Conservation (phyloP, 2,797 vertebrate species). For the Eulemur albifrons region DNA sequence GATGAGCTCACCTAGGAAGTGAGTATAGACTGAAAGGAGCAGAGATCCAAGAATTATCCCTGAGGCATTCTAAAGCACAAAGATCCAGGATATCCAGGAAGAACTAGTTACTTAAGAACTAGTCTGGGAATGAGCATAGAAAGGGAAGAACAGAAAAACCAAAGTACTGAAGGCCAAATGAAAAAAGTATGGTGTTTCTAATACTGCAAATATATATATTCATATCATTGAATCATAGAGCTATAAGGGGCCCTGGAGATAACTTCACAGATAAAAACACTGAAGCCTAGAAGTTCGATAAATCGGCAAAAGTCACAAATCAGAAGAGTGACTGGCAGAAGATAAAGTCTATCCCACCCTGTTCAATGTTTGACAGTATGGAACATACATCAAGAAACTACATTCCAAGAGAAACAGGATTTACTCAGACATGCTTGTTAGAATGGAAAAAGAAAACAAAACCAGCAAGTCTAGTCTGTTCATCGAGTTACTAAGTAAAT, state of each 20-base stretch:
- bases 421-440: not conserved
- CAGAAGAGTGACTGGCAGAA: not conserved
- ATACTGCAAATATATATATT: not conserved
- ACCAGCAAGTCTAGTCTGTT: slow-evolving; percentile 3
- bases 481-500: slow-evolving; percentile 39
- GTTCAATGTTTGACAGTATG: not conserved
- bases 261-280: slow-evolving; percentile 7
- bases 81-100: not conserved
- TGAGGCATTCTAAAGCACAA: not conserved
- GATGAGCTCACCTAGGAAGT: not conserved
- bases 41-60: not conserved
- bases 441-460: slow-evolving; percentile 28
- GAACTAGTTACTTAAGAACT: not conserved
- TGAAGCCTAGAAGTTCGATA: not conserved
- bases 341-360: not conserved
- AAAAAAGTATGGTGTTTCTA: not conserved
- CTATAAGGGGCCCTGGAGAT: not conserved
- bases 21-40: not conserved
- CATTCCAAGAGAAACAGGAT: not conserved
- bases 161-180: not conserved
- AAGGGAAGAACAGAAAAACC: not conserved
- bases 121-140: not conserved
- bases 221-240: not conserved
- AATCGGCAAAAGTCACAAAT: not conserved
- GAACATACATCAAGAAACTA: not conserved